Base-by-base conservation (phyloP, 2,888 invertebrate species). In the Hirtodrosophila trivittata region DNA sequence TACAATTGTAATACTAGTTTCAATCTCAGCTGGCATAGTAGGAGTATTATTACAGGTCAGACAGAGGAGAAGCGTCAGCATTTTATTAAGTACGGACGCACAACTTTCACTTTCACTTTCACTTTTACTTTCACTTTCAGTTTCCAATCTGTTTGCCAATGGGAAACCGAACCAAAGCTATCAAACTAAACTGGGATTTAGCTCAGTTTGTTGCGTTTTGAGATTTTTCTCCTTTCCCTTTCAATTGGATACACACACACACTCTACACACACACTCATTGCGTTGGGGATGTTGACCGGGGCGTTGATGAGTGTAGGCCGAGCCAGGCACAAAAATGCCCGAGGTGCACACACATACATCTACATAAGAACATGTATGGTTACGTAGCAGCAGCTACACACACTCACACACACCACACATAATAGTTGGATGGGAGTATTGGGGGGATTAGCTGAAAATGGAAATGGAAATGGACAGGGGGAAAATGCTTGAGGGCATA, bases 191-290 rank as follows among this genome's bases (percentile, higher is more conserved):
- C 73, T 67, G 64, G 86, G 81, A 80, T 83, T 86, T 76, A 62
- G 75, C 57, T 86, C 69, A 74, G 66, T 82, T 85, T 75, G 78
- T 69, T 83, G 73, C 65, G 74, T 78, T 82, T 83, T 86, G 68
- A 80, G 86, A 74, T 83, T 76, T 57, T 33, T 42, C 49, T 42
- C 39, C 43, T 63, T 63, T 78, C 57, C 65, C 73, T 60, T 81
- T 83, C 76, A 82, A 73, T 66, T 64, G 46, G 60, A 78, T 57
- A 69, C 75, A 66, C 69, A 82, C 66, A 71, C 32, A 43, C 54
- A 33, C 43, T 56, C 14, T n/a, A 58, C 42, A 51, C 55, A 16
- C 28, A 16, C 9, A 58, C 46, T 2, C 43, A 43, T 16, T 28
- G 28, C n/a, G 13, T 25, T 18, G 37, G n/a, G 18, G 13, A 21